Evolutionary conservation across 2,888 invertebrate species (phyloP).

Genomic region (Harpagoxenus sublaevis): DNA sequence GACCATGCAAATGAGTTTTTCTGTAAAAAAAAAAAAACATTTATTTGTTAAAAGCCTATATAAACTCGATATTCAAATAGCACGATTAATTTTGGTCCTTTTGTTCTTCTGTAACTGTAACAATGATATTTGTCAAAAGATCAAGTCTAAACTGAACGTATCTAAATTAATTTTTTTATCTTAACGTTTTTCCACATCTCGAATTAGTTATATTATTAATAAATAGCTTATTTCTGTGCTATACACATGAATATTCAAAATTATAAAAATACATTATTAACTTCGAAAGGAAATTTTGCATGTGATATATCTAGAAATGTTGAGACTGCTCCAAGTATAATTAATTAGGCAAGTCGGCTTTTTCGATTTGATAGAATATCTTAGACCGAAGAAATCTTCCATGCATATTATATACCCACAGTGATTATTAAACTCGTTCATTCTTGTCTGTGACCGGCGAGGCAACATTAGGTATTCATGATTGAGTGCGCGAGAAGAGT

Average conservation of each 20-base stretch:
- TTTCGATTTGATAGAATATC: slow-evolving; percentile 18
- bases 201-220: background rate
- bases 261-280: background rate
- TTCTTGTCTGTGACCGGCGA: slow-evolving; percentile 55
- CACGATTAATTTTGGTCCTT: background rate
- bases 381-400: slow-evolving; percentile 44
- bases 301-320: background rate
- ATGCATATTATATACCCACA: slow-evolving; percentile 62
- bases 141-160: background rate
- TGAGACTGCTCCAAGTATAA: slow-evolving; percentile 33
- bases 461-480: slow-evolving; percentile 72
- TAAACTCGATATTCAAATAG: background rate
- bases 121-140: background rate
- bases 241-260: background rate
- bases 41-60: background rate
- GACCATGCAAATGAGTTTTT: slow-evolving; percentile 88
- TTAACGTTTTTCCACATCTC: background rate
- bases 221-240: background rate
- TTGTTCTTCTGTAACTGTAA: background rate
- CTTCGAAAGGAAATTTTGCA: background rate
- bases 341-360: slow-evolving; percentile 36
- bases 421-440: slow-evolving; percentile 69
- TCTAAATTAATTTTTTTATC: background rate
- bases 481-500: slow-evolving; percentile 66
- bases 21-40: slow-evolving; percentile 81